Conservation (phyloP, 1,140 invertebrate genomes). For the Nymphalis io region DNA sequence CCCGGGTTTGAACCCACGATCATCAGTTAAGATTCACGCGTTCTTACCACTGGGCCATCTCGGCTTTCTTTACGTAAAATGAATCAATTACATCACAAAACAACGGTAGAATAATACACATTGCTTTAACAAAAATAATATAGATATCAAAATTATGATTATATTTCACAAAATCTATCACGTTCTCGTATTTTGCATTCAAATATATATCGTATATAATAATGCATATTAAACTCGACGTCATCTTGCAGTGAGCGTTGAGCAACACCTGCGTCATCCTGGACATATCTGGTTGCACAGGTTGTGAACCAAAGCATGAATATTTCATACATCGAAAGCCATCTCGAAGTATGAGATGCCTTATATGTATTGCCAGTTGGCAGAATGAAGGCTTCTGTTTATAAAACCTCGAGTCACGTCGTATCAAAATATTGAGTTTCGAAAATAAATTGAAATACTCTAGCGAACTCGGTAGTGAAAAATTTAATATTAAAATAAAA, state of each 20-base stretch:
- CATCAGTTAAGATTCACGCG: too few species aligned
- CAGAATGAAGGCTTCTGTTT: slow-evolving; percentile 1
- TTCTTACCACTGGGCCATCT: too few species aligned
- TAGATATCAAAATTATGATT: too few species aligned
- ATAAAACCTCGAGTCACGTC: background rate
- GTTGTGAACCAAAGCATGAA: slow-evolving; percentile 6
- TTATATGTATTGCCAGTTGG: background rate
- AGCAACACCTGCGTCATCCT: background rate
- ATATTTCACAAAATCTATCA: too few species aligned
- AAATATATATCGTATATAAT: too few species aligned
- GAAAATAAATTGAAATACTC: background rate
- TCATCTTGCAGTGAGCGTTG: background rate
- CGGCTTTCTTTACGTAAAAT: too few species aligned
- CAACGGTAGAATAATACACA: too few species aligned
- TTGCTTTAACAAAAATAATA: too few species aligned
- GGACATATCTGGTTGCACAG: slow-evolving; percentile 4
- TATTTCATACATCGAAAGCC: slow-evolving; percentile 4
- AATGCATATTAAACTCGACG: background rate
- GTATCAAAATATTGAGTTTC: background rate
- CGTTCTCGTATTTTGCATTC: too few species aligned
- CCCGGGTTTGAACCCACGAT: too few species aligned
- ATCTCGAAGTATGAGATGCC: background rate
- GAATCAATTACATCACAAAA: too few species aligned
- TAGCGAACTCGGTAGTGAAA: background rate
- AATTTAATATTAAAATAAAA: background rate